Evolutionary conservation across 2,888 invertebrate genomes (phyloP).

Genomic region (Himalopsyche anomala): DNA sequence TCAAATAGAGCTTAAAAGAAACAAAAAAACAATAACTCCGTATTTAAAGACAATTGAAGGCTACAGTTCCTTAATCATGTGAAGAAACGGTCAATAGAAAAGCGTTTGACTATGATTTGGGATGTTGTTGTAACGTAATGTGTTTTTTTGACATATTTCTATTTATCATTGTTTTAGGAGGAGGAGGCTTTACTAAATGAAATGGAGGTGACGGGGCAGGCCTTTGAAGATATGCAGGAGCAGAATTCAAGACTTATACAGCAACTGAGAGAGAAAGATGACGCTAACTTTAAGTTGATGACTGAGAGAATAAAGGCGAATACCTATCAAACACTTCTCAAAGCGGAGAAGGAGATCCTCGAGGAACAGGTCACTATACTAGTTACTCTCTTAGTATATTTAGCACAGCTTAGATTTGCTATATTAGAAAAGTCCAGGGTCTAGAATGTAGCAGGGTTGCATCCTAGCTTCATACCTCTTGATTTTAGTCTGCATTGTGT

Average conservation of each 20-base stretch:
- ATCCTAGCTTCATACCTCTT: too few species aligned
- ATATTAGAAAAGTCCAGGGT: too few species aligned
- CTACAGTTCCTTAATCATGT: too few species aligned
- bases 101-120: too few species aligned
- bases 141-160: background rate
- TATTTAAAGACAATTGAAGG: too few species aligned
- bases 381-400: background rate
- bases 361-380: slow-evolving; percentile 85
- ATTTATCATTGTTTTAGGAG: slow-evolving; percentile 77
- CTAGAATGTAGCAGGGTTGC: too few species aligned
- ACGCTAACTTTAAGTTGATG: slow-evolving; percentile 99
- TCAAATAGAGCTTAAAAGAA: too few species aligned
- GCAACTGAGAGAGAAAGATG: slow-evolving; percentile 96
- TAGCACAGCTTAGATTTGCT: too few species aligned
- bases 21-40: too few species aligned
- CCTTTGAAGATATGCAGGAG: slow-evolving; percentile 99
- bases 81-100: too few species aligned
- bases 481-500: too few species aligned
- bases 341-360: slow-evolving; percentile 95
- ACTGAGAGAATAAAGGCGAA: slow-evolving; percentile 97
- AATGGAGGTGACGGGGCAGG: slow-evolving; percentile 99
- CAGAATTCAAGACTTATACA: slow-evolving; percentile 97
- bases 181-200: slow-evolving; percentile 98
- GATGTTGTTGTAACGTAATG: background rate
- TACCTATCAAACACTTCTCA: slow-evolving; percentile 93